A percentile compares a stretch with the other conserved stretches of the same genome.
These are phyloP conservation scores for Pithys albifrons DNA, from an alignment of 2,113 vertebrate species.

Conservation along the genomic window DNA sequence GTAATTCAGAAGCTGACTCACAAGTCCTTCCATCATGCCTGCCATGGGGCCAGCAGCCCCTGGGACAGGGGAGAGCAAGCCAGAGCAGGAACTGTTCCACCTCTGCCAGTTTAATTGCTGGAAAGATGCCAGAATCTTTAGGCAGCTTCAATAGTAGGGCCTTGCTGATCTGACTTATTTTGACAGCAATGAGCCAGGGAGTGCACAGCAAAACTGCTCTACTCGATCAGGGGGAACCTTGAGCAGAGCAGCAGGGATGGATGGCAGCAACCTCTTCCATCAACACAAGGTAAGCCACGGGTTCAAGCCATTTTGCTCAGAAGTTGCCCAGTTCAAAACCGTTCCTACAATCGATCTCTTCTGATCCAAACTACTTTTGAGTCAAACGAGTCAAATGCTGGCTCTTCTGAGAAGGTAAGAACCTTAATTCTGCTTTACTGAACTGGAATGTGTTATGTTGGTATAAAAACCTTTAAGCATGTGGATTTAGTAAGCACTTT, in stretches of 20 bases:
- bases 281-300: background rate
- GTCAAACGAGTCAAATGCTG: background rate
- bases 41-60: background rate
- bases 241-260: background rate
- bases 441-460: background rate
- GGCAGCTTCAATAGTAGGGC: background rate
- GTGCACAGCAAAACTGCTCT: background rate
- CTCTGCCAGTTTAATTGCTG: background rate
- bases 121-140: background rate
- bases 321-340: background rate
- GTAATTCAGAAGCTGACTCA: background rate
- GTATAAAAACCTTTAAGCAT: background rate
- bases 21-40: background rate
- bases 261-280: background rate
- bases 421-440: background rate
- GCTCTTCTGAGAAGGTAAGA: background rate
- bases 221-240: background rate
- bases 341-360: background rate
- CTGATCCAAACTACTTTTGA: background rate
- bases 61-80: background rate
- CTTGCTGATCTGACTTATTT: background rate
- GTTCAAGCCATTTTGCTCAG: background rate
- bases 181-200: background rate
- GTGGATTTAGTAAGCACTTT: background rate
- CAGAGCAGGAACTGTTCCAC: background rate